These are phyloP conservation scores for Suricata suricatta DNA, from an alignment of 2,113 vertebrate species.

Conservation along the genomic window DNA sequence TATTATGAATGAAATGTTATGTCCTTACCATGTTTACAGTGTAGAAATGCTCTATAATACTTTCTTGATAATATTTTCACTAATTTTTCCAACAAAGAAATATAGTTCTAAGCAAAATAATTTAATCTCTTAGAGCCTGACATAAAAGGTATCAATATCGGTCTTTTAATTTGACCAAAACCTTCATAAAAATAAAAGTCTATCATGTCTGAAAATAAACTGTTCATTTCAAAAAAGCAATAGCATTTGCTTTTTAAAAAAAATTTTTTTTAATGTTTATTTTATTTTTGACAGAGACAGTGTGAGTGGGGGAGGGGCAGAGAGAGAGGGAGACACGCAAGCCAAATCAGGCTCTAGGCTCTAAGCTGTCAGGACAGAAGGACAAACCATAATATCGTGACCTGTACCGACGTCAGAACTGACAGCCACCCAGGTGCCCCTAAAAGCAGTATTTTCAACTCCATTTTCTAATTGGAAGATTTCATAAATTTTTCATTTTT, in stretches of 20 bases:
- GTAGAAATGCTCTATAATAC: constrained; percentile 8
- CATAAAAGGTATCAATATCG: background rate
- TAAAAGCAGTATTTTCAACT: background rate
- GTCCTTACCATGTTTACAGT: constrained; percentile 23
- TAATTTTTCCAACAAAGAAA: constrained; percentile 32
- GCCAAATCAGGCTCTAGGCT: too few species aligned
- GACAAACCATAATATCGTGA: too few species aligned
- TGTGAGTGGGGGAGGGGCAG: too few species aligned
- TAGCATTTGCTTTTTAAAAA: background rate
- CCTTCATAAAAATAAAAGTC: constrained; percentile 36
- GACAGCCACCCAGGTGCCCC: too few species aligned
- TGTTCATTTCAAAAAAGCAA: background rate
- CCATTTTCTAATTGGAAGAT: constrained; percentile 17
- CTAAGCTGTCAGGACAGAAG: too few species aligned
- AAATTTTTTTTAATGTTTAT: too few species aligned
- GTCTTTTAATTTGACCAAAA: constrained; percentile 42
- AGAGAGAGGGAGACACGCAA: too few species aligned
- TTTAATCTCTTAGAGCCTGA: background rate
- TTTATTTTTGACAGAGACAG: too few species aligned
- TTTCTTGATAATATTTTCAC: constrained; percentile 47
- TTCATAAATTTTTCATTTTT: background rate
- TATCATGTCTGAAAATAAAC: background rate
- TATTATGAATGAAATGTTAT: background rate
- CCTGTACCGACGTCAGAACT: too few species aligned
- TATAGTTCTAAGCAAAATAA: constrained; percentile 37